A percentile compares a stretch with the other conserved stretches of the same genome.
Evolutionary conservation across 2,113 vertebrate genomes (phyloP).

Genomic region (Platysternon megacephalum): DNA sequence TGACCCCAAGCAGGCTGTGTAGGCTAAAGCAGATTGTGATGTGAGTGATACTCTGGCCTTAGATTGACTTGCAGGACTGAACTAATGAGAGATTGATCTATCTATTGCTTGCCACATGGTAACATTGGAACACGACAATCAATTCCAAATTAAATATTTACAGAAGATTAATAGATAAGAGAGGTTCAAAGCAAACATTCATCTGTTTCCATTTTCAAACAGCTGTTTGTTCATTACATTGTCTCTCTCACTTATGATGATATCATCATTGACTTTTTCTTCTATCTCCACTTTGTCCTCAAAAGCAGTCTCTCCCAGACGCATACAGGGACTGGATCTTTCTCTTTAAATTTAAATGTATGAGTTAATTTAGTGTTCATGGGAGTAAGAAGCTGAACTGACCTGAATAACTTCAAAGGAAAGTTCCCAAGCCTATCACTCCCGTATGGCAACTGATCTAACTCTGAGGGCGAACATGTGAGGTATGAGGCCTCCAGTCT

Average conservation of each 20-base stretch:
- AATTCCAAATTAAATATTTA: neutral
- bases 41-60: neutral
- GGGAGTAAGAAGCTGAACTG: neutral
- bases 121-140: neutral
- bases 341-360: neutral
- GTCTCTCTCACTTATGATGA: neutral
- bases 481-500: neutral
- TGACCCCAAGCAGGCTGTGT: neutral
- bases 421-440: neutral
- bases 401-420: neutral
- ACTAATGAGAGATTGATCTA: fast-evolving
- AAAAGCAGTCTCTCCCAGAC: neutral
- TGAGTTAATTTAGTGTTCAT: neutral
- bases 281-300: neutral
- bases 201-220: conserved; percentile 5
- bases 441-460: neutral
- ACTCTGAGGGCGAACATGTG: neutral
- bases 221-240: conserved; percentile 5
- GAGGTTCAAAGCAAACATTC: neutral
- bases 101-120: neutral
- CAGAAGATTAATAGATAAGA: neutral
- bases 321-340: conserved; percentile 25
- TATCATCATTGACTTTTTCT: neutral
- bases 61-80: neutral
- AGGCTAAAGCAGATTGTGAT: neutral